These are phyloP conservation scores for Hypocryptadius cinnamomeus DNA, from an alignment of 2,113 vertebrate genomes.

Conservation along the genomic window DNA sequence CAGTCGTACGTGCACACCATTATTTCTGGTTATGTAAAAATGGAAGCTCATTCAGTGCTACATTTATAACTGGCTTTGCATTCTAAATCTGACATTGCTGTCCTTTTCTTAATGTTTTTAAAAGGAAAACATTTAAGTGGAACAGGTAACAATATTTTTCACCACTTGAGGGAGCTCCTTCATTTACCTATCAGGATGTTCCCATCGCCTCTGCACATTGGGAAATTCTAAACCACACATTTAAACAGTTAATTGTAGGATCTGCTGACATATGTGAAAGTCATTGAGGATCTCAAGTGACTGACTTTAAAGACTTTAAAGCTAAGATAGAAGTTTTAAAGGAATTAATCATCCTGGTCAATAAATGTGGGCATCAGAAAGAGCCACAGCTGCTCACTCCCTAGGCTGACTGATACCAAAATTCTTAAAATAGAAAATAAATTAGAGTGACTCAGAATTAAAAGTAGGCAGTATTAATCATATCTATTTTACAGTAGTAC, in stretches of 20 bases:
- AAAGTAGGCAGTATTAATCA: not conserved
- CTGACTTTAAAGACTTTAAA: not conserved
- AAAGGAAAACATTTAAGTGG: not conserved
- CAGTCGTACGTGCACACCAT: not conserved
- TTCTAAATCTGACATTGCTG: not conserved
- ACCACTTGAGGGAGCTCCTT: slow-evolving; percentile 31
- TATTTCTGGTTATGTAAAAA: not conserved
- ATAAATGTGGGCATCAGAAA: not conserved
- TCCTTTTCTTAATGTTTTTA: not conserved
- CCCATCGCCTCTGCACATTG: not conserved
- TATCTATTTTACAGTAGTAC: not conserved
- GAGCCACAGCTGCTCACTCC: not conserved
- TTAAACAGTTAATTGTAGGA: not conserved
- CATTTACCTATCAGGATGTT: not conserved
- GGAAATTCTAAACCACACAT: not conserved
- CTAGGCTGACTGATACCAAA: not conserved
- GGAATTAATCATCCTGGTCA: not conserved
- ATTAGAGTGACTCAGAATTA: not conserved
- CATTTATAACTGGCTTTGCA: not conserved
- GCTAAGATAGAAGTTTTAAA: not conserved
- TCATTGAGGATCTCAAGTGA: not conserved
- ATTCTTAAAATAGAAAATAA: not conserved
- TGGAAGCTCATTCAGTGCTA: not conserved
- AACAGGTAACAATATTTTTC: not conserved
- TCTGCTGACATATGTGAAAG: not conserved